Evolutionary conservation across 2,888 invertebrate species (phyloP).

Genomic region (Pammene aurita): DNA sequence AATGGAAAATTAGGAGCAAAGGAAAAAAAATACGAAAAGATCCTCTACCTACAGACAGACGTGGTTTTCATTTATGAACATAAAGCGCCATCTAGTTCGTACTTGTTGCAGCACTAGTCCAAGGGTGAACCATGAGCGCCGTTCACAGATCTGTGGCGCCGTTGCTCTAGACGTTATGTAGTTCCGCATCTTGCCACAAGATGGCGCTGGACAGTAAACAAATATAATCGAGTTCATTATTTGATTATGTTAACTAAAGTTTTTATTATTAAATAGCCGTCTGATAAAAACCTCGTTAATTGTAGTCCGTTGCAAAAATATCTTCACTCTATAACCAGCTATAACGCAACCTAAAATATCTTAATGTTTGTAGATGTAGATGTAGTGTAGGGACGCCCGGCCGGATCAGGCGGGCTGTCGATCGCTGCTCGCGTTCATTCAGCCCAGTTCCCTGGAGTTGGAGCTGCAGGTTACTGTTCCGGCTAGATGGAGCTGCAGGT

Average conservation of each 20-base stretch:
- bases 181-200: not conserved
- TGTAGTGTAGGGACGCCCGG: too few relatives aligned
- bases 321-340: too few relatives aligned
- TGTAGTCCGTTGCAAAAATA: not conserved
- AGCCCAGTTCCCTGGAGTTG: too few relatives aligned
- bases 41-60: not conserved
- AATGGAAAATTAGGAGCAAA: slow-evolving; percentile 6
- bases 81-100: slow-evolving; percentile 25
- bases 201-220: slow-evolving; percentile 2
- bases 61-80: not conserved
- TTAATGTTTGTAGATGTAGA: too few relatives aligned
- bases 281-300: not conserved
- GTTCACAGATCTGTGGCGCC: too few relatives aligned
- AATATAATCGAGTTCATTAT: not conserved
- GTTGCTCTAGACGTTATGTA: not conserved
- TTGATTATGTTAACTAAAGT: not conserved
- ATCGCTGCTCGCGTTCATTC: too few relatives aligned
- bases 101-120: not conserved
- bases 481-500: too few relatives aligned
- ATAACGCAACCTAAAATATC: not conserved
- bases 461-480: too few relatives aligned
- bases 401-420: too few relatives aligned
- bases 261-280: not conserved
- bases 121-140: not conserved
- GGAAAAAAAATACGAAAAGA: not conserved